These are phyloP conservation scores for Muscicapa comitata DNA, from an alignment of 2,797 vertebrate species.

Conservation along the genomic window DNA sequence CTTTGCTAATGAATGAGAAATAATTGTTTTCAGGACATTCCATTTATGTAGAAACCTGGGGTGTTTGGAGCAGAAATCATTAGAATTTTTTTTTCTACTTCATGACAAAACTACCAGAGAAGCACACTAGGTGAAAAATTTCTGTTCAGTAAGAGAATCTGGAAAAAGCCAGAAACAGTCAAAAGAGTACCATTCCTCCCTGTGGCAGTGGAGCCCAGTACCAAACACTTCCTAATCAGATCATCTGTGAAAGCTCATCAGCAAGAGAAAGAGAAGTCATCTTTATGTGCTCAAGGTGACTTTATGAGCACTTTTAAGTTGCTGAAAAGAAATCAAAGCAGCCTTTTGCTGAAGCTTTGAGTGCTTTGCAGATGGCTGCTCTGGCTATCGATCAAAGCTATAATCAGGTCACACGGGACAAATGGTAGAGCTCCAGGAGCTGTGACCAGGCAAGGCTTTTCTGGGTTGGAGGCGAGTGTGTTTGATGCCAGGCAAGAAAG, in stretches of 20 bases:
- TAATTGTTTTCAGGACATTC: not conserved
- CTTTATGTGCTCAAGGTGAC: not conserved
- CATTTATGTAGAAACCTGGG: not conserved
- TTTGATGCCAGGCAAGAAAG: not conserved
- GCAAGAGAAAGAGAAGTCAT: not conserved
- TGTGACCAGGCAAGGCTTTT: not conserved
- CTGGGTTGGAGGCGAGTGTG: not conserved
- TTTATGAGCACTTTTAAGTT: not conserved
- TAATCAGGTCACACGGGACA: not conserved
- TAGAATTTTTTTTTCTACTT: not conserved
- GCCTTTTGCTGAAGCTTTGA: not conserved
- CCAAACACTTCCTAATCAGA: not conserved
- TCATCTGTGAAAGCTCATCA: not conserved
- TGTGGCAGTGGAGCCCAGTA: not conserved
- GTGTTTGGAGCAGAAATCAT: not conserved
- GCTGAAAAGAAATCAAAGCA: not conserved
- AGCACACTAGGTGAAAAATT: not conserved
- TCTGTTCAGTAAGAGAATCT: not conserved
- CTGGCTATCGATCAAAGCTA: not conserved
- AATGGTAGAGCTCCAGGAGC: not conserved
- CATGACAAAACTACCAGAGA: not conserved
- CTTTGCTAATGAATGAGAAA: not conserved
- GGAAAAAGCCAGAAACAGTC: not conserved
- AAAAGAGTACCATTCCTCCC: not conserved
- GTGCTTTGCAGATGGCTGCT: constrained; percentile 21